These are phyloP conservation scores for Napeogenes sylphis DNA, from an alignment of 2,888 invertebrate genomes.

Conservation along the genomic window DNA sequence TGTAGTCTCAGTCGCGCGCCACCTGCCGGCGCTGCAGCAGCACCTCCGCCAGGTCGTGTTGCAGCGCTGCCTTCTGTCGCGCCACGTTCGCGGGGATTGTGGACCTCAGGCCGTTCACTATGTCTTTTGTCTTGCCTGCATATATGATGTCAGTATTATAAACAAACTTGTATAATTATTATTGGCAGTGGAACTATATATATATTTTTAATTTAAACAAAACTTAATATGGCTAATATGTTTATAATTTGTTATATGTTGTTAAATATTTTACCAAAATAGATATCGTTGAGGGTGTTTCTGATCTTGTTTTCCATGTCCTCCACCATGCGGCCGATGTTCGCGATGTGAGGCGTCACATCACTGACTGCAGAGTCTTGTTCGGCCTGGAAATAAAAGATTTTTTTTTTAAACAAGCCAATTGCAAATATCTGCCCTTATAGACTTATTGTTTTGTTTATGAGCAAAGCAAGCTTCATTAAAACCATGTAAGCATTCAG, in stretches of 20 bases:
- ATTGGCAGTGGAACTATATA: no score
- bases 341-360: slow-evolving; percentile 97
- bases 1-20: slow-evolving; percentile 60
- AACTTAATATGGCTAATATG: no score
- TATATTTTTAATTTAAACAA: no score
- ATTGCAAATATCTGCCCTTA: no score
- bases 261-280: slow-evolving; percentile 83
- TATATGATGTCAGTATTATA: background rate
- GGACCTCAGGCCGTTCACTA: slow-evolving; percentile 93
- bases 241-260: no score
- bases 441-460: no score
- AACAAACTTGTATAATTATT: background rate
- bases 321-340: slow-evolving; percentile 99
- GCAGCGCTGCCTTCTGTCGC: slow-evolving; percentile 88
- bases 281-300: slow-evolving; percentile 98
- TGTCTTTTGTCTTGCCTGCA: slow-evolving; percentile 93
- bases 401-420: background rate
- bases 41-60: slow-evolving; percentile 90
- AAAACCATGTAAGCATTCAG: no score
- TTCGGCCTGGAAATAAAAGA: slow-evolving; percentile 82
- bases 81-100: slow-evolving; percentile 91
- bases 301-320: slow-evolving; percentile 99
- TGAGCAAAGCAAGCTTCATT: no score
- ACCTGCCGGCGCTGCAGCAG: slow-evolving; percentile 90
- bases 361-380: slow-evolving; percentile 94